phyloP scores from a whole-genome alignment of 2,888 invertebrate species.

The Aphidoletes aphidimyza region DNA sequence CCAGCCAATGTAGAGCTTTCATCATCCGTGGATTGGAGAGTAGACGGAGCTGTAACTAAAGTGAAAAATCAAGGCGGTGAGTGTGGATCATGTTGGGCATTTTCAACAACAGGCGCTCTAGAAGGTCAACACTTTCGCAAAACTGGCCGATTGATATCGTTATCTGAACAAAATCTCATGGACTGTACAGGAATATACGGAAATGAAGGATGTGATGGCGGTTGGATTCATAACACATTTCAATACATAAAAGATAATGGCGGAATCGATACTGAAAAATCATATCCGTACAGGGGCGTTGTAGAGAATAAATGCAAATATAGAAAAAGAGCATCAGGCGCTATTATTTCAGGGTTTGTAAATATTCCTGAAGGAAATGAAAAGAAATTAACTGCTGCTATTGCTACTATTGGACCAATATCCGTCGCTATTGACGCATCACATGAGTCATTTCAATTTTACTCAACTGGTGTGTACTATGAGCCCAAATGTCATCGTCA shows the following conservation, averaged over 20 bases:
- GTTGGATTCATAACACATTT: constrained; percentile 83
- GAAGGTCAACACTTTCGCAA: constrained; percentile 91
- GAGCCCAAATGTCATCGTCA: constrained; percentile 56
- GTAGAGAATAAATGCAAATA: constrained; percentile 78
- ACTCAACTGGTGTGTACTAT: constrained; percentile 56
- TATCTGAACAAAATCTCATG: constrained; percentile 93
- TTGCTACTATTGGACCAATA: constrained; percentile 56
- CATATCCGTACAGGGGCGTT: constrained; percentile 86
- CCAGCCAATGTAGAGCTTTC: constrained; percentile 75
- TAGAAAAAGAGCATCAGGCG: constrained; percentile 75
- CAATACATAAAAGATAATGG: constrained; percentile 83
- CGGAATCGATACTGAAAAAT: constrained; percentile 88
- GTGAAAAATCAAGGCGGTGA: constrained; percentile 88
- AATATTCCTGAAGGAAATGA: constrained; percentile 55
- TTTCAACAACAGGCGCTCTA: constrained; percentile 90
- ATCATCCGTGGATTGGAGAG: constrained; percentile 84
- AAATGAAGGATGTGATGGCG: constrained; percentile 79
- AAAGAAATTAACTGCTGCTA: constrained; percentile 55
- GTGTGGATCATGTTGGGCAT: constrained; percentile 94
- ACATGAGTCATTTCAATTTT: constrained; percentile 54
- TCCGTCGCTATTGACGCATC: constrained; percentile 56
- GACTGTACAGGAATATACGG: constrained; percentile 86
- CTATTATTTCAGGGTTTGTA: constrained; percentile 76
- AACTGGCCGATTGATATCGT: constrained; percentile 79
- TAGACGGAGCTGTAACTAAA: constrained; percentile 84